Conservation (phyloP, 2,113 vertebrate species). For the Aplodontia rufa region DNA sequence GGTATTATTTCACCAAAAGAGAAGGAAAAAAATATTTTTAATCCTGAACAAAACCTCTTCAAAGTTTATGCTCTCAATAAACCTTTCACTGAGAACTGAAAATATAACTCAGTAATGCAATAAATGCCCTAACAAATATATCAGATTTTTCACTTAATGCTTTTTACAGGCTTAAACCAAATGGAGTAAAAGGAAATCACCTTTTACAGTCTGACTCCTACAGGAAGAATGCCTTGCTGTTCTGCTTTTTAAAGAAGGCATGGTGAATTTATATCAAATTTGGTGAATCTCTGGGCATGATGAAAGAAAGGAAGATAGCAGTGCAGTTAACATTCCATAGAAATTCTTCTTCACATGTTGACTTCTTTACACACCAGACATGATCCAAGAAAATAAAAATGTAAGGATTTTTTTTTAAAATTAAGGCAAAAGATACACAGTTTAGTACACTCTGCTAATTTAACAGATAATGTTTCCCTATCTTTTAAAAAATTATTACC, state of each 20-base stretch:
- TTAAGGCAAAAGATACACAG: slow-evolving; percentile 53
- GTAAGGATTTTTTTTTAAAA: not conserved
- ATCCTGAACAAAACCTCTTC: slow-evolving; percentile 84
- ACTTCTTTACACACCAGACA: slow-evolving; percentile 83
- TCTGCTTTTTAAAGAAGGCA: slow-evolving; percentile 84
- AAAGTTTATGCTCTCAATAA: slow-evolving; percentile 86
- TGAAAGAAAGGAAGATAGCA: slow-evolving; percentile 84
- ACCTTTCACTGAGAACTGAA: slow-evolving; percentile 86
- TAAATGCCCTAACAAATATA: slow-evolving; percentile 88
- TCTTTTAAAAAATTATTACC: not conserved
- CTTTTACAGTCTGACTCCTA: slow-evolving; percentile 84
- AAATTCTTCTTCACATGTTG: slow-evolving; percentile 86
- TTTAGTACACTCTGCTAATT: slow-evolving; percentile 47
- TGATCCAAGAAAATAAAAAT: slow-evolving; percentile 67
- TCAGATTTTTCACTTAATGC: slow-evolving; percentile 90
- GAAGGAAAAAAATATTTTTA: slow-evolving; percentile 77
- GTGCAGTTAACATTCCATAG: slow-evolving; percentile 85
- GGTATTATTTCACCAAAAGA: slow-evolving; percentile 82
- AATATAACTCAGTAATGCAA: slow-evolving; percentile 87
- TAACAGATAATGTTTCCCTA: not conserved
- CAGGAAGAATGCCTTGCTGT: slow-evolving; percentile 84
- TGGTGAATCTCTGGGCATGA: slow-evolving; percentile 85
- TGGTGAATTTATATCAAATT: slow-evolving; percentile 87
- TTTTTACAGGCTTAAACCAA: slow-evolving; percentile 89
- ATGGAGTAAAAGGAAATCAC: slow-evolving; percentile 86